Base-by-base conservation (phyloP, 2,888 invertebrate genomes). In the Lycocerus yunnanus region DNA sequence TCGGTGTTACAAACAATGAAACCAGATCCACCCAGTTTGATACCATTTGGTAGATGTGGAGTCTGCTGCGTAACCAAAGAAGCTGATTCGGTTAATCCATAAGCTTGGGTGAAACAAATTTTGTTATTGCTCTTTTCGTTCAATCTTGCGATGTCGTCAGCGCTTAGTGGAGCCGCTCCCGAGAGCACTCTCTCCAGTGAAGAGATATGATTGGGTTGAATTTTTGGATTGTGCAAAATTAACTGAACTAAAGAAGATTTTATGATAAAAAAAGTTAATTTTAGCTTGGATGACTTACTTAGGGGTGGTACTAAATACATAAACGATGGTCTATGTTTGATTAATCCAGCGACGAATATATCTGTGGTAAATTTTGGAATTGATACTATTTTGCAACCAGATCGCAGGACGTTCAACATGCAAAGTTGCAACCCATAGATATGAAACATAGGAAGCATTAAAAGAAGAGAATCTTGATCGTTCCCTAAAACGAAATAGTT, bases 71-170 rank as follows among this genome's bases (percentile, higher is more conserved):
- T 86, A 14, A 78, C 76, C 0, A 90, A 89, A 0, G 93, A 92
- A 0, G 93, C 91, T 0, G 92, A 88, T 84, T 94, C 94, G 0
- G 93, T 93, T 84, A 94, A 88, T 3, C 94, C 94, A 79, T 92
- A 92, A 10, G 91, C 71, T 76, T 83, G 83, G 58, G 81, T 61
- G 18, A 82, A 67, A 66, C 77, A 72, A 65, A 83, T 77, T 66
- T 72, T 78, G 6, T 79, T 80, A 13, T 73, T 24, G 14, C 80
- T 80, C 78, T 84, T 84, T 21, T 80, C 75, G 14, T 79, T 27
- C 72, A 85, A 82, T 76, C 81, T 83, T 61, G 84, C 82, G 11
- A 86, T 84, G 69, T 87, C 84, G 6, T 78, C 71, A 3, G 73
- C 78, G 11, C 82, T 82, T 6, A 84, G 72, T 8, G 91, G 90